A percentile compares a stretch with the other conserved stretches of the same genome.
phyloP scores from a whole-genome alignment of 1,140 invertebrate genomes.

The Manduca sexta region DNA sequence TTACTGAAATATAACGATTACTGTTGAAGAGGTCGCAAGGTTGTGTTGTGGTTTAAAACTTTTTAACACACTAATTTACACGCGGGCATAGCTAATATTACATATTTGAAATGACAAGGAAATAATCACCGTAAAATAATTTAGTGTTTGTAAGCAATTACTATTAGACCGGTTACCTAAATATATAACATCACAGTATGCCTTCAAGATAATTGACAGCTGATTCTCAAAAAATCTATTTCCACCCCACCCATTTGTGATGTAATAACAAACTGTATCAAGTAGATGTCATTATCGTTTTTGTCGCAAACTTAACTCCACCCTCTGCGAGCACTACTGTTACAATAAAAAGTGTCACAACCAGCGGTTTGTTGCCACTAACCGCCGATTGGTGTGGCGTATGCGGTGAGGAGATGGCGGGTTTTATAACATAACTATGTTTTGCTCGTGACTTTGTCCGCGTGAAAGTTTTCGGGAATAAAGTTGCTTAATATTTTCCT shows the following conservation, averaged over 20 bases:
- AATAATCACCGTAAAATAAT: neutral
- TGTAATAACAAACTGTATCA: neutral
- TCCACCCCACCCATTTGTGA: neutral
- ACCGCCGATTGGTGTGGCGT: neutral
- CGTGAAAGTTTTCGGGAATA: no score
- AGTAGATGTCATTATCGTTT: slow-evolving; percentile 6
- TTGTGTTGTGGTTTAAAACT: no score
- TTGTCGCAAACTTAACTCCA: neutral
- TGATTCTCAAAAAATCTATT: neutral
- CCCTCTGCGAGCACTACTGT: neutral
- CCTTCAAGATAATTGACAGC: neutral
- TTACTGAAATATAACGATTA: no score
- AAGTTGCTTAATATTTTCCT: no score
- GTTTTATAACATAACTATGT: no score
- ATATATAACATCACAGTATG: neutral
- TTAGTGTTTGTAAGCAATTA: neutral
- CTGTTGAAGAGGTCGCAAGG: no score
- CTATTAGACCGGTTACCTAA: no score
- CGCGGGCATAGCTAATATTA: no score
- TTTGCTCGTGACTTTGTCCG: no score
- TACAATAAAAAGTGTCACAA: slow-evolving; percentile 2
- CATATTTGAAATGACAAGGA: neutral
- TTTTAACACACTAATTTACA: no score
- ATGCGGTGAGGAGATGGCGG: no score
- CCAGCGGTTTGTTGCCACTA: slow-evolving; percentile 1